Percentiles rank a stretch among this genome's conserved stretches.
phyloP scores from a whole-genome alignment of 2,113 vertebrate species.

The Antigone vipio region DNA sequence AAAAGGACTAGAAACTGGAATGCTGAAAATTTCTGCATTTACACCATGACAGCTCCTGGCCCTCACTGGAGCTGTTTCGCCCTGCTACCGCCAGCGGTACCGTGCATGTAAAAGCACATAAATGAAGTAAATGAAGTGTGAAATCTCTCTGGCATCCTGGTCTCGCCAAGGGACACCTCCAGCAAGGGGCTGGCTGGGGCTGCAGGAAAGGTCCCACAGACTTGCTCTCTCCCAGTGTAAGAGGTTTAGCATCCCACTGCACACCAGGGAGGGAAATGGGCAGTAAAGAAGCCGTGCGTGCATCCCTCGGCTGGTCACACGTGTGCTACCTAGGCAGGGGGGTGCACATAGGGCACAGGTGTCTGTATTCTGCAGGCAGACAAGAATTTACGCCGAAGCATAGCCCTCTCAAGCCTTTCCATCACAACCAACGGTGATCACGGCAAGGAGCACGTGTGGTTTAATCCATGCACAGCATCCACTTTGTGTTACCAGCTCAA shows the following conservation, averaged over 20 bases:
- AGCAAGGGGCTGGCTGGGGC: neutral
- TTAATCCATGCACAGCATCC: neutral
- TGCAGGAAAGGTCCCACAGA: neutral
- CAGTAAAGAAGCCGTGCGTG: fast-evolving
- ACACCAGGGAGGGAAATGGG: neutral
- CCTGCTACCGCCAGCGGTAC: neutral
- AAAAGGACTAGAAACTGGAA: neutral
- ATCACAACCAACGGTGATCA: neutral
- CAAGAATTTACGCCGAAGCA: fast-evolving
- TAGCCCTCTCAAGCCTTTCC: neutral
- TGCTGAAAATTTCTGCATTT: neutral
- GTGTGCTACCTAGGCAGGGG: neutral
- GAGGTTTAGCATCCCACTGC: neutral
- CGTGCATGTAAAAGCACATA: no score
- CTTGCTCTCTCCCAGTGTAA: neutral
- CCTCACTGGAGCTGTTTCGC: neutral
- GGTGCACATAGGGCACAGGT: neutral
- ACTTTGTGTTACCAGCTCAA: neutral
- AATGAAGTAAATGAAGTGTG: neutral
- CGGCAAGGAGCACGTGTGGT: neutral
- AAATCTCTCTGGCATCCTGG: neutral
- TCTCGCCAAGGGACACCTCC: neutral
- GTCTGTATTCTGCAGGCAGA: neutral
- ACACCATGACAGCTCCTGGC: neutral
- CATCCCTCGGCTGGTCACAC: neutral